Evolutionary conservation across 1,140 invertebrate species (phyloP).

Genomic region (Bombus sylvicola): DNA sequence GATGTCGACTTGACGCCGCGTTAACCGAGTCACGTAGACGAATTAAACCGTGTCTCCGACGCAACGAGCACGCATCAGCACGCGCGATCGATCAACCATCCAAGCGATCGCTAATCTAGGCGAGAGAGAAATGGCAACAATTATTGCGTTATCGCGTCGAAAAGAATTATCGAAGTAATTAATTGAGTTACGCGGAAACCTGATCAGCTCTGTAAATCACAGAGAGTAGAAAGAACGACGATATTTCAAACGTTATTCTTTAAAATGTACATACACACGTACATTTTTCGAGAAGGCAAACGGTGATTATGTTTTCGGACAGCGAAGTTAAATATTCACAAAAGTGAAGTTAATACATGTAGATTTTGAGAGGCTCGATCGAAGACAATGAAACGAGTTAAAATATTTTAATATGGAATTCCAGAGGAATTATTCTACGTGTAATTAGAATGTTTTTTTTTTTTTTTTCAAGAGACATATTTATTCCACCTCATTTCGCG

Average conservation of each 20-base stretch:
- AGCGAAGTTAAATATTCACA: too few species aligned
- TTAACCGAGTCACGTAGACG: slow-evolving; percentile 79
- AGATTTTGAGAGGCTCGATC: too few species aligned
- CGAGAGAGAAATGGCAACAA: not conserved
- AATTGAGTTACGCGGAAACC: too few species aligned
- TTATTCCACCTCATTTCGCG: not conserved
- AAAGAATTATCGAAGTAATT: not conserved
- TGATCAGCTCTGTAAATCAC: not conserved
- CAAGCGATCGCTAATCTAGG: not conserved
- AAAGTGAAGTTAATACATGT: too few species aligned
- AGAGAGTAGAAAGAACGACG: too few species aligned
- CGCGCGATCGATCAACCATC: not conserved
- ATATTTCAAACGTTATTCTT: too few species aligned
- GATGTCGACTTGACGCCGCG: slow-evolving; percentile 70
- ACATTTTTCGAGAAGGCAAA: too few species aligned
- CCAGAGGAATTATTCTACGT: not conserved
- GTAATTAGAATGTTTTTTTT: not conserved
- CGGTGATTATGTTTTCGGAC: too few species aligned
- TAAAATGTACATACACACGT: too few species aligned
- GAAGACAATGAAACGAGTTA: too few species aligned
- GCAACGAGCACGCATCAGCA: slow-evolving; percentile 35
- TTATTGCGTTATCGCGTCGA: not conserved
- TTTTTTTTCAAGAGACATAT: too few species aligned
- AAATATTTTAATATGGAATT: too few species aligned
- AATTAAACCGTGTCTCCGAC: slow-evolving; percentile 70